A percentile compares a stretch with the other conserved stretches of the same genome.
phyloP scores from a whole-genome alignment of 2,113 vertebrate genomes.

The Salminus brasiliensis region DNA sequence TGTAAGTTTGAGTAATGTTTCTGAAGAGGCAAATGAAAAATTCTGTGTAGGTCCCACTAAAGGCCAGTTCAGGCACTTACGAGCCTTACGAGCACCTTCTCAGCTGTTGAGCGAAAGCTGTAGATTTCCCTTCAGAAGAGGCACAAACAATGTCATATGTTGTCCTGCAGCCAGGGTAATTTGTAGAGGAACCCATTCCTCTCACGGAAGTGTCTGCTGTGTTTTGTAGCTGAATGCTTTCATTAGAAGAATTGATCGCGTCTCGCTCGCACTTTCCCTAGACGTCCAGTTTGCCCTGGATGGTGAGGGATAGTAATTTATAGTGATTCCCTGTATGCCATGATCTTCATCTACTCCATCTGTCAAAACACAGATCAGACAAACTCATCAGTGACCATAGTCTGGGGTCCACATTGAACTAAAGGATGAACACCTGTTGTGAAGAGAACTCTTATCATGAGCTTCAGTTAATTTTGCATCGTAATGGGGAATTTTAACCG shows the following conservation, averaged over 20 bases:
- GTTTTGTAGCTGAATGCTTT: constrained; percentile 61
- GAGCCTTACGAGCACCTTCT: neutral
- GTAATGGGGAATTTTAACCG: too few species aligned
- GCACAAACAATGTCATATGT: constrained; percentile 43
- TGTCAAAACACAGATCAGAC: constrained; percentile 25
- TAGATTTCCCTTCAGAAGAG: constrained; percentile 6
- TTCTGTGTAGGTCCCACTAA: neutral
- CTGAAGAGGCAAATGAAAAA: neutral
- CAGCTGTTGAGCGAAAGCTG: neutral
- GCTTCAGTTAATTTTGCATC: too few species aligned
- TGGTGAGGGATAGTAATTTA: constrained; percentile 37
- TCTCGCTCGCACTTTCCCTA: constrained; percentile 45
- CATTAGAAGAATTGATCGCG: constrained; percentile 65
- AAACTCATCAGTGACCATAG: neutral
- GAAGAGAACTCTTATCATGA: neutral
- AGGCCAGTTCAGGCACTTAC: neutral
- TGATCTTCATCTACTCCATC: constrained; percentile 40
- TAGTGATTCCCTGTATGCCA: constrained; percentile 27
- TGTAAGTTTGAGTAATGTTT: neutral
- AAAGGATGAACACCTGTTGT: constrained; percentile 6
- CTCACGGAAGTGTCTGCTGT: constrained; percentile 55
- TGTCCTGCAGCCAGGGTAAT: constrained; percentile 47
- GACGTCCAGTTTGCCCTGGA: constrained; percentile 49
- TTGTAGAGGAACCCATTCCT: constrained; percentile 47
- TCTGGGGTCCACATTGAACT: constrained; percentile 14